These are phyloP conservation scores for Aphelenchoides fujianensis DNA, from an alignment of 1,140 invertebrate genomes.

Conservation along the genomic window DNA sequence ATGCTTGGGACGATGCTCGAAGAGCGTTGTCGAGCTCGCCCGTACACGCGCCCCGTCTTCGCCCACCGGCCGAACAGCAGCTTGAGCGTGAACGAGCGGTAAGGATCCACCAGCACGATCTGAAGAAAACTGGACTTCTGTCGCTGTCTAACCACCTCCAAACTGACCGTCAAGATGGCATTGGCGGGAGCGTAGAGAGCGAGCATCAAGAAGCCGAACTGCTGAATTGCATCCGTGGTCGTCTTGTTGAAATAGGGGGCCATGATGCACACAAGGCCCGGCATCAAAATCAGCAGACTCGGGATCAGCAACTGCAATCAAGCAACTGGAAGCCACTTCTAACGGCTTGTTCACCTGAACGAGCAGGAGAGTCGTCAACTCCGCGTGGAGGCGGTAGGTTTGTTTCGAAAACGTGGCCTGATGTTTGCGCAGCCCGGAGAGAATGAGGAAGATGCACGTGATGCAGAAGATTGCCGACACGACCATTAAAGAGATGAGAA, in stretches of 20 bases:
- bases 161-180: background rate
- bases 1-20: no score
- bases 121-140: no score
- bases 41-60: no score
- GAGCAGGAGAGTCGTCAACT: background rate
- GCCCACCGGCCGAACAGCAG: background rate
- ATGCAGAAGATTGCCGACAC: background rate
- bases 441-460: background rate
- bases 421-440: background rate
- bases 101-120: background rate
- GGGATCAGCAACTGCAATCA: background rate
- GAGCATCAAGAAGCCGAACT: background rate
- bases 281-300: background rate
- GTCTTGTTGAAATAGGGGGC: background rate
- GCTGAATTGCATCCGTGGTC: background rate
- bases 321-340: background rate
- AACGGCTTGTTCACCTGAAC: no score
- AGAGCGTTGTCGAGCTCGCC: no score
- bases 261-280: background rate
- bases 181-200: background rate
- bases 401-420: background rate
- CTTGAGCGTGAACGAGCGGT: background rate
- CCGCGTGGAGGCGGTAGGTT: background rate
- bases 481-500: background rate
- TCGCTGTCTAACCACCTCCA: no score